Evolutionary conservation across 2,113 vertebrate genomes (phyloP).

Genomic region (Rattus norvegicus): GRCr8 NC_086032.1:9009001-9009500

Average conservation of each 20-base stretch:
- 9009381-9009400: not conserved
- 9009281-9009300: not conserved
- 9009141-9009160: not conserved
- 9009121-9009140: not conserved
- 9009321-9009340: not conserved
- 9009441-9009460: not conserved
- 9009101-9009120: not conserved
- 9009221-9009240: not conserved
- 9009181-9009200: not conserved
- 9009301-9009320: not conserved
- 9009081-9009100: not conserved
- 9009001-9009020: not conserved
- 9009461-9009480: not conserved
- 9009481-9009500: not conserved
- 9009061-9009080: not conserved
- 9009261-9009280: not conserved
- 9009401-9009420: not conserved
- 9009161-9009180: not conserved
- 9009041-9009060: not conserved
- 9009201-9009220: not conserved
- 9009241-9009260: not conserved
- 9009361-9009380: not conserved
- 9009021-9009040: not conserved
- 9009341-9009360: not conserved
- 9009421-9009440: not conserved